Evolutionary conservation across 1,140 invertebrate species (phyloP), one percentile per base, ranked within the genome.

Genomic region (Atta cephalotes): DNA sequence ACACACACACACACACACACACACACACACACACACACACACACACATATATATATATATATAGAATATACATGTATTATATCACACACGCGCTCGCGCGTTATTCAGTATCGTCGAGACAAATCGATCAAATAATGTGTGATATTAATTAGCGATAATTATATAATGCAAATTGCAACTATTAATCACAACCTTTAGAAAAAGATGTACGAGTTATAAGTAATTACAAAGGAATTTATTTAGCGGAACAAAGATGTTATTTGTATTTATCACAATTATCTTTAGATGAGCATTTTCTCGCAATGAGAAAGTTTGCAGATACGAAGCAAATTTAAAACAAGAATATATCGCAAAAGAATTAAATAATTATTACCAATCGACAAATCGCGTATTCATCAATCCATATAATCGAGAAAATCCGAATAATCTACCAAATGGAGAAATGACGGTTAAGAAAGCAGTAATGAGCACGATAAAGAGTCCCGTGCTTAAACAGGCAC

Each of bases 401-500:
- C 18, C 70, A 35, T 21, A 14, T 51, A n/a, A 58, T 74, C 56
- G 21, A 82, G 56, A 25, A 31, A 62, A 70, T 70, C 21, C 80
- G 70, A 14, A 25, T 84, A 74, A 82, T 72, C 28, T 58, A 49
- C 12, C 25, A 39, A 60, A 31, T 39, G n/a, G 39, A 74, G 58
- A 84, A 76, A 62, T 63, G 12, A 70, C 56, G 39, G 39, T 82
- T 82, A 62, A 82, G 68, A 31, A 31, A 31, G 31, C 31, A 31
- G 31, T 31, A 31, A 31, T 31, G 4, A 31, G 35, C 25, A 82
- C 53, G 63, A 21, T 76, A 63, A 84, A 63, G 56, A 84, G 39
- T 49, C 18, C 35, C 68, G 80, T 76, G 56, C 56, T 84, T 63
- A 74, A 76, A 76, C 70, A 28, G 66, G 70, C 56, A 51, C 70